Percentiles rank a stretch among this genome's conserved stretches.
Evolutionary conservation across 2,888 invertebrate species (phyloP).

Genomic region (Cryptosula pallasiana): DNA sequence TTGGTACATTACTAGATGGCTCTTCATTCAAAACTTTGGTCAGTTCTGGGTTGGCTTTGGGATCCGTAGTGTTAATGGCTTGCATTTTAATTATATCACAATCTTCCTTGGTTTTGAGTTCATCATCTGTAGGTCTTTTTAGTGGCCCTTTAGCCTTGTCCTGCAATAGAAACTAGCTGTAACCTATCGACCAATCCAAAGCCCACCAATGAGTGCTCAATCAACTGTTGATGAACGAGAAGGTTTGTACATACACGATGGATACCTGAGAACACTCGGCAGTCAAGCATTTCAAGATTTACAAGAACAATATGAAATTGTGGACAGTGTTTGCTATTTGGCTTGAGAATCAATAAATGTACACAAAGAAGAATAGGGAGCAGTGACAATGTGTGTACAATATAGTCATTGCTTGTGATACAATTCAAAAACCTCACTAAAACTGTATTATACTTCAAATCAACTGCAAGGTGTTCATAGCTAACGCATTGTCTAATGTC

Average conservation of each 20-base stretch:
- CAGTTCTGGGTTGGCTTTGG: constrained; percentile 52
- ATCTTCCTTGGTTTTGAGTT: constrained; percentile 6
- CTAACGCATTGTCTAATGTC: no score
- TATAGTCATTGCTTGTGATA: no score
- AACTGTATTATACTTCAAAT: no score
- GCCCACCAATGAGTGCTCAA: no score
- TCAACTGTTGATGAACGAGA: no score
- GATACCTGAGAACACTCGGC: not conserved
- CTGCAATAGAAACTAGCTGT: no score
- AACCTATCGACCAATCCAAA: no score
- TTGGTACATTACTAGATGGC: constrained; percentile 50
- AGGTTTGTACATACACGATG: no score
- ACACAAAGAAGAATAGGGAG: constrained; percentile 4
- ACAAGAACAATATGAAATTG: not conserved
- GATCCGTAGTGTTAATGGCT: not conserved
- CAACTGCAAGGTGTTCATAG: no score
- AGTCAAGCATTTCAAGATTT: not conserved
- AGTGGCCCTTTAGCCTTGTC: constrained; percentile 4
- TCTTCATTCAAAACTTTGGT: constrained; percentile 63
- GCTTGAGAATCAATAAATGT: constrained; percentile 13
- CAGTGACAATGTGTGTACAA: no score
- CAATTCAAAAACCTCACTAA: not conserved
- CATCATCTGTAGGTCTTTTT: constrained; percentile 18
- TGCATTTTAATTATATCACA: constrained; percentile 18
- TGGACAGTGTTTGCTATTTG: not conserved